phyloP scores from a whole-genome alignment of 64 coral and sea anemone species.

The Stichodactyla mertensii region DNA sequence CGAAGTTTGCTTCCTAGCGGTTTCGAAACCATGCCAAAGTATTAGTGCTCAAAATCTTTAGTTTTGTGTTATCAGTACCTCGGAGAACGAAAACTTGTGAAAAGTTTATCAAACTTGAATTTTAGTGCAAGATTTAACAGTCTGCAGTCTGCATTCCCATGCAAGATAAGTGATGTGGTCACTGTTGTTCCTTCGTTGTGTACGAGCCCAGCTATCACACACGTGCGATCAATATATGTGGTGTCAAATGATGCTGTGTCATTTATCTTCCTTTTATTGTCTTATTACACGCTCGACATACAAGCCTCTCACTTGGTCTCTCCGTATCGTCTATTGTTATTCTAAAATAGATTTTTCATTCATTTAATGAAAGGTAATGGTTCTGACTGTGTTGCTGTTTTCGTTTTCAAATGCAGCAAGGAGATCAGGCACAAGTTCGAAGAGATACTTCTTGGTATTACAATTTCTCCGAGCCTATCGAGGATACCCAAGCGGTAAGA shows the following conservation, averaged over 20 bases:
- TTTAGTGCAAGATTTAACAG: too few relatives aligned
- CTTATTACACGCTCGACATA: background rate
- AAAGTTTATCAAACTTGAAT: too few relatives aligned
- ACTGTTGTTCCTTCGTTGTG: too few relatives aligned
- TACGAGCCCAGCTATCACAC: background rate
- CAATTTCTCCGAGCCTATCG: slow-evolving; percentile 57
- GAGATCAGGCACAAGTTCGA: slow-evolving; percentile 26
- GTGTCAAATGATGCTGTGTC: background rate
- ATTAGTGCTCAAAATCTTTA: too few relatives aligned
- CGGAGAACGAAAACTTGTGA: too few relatives aligned
- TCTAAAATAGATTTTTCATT: background rate
- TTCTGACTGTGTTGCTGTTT: background rate
- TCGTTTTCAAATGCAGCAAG: slow-evolving; percentile 16
- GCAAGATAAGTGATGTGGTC: too few relatives aligned
- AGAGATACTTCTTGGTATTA: slow-evolving; percentile 63
- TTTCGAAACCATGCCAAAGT: too few relatives aligned
- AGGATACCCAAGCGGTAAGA: slow-evolving; percentile 31
- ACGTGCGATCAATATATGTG: background rate
- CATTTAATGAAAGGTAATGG: background rate
- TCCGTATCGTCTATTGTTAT: background rate
- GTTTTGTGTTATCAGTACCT: too few relatives aligned
- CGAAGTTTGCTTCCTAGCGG: too few relatives aligned
- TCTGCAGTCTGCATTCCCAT: too few relatives aligned
- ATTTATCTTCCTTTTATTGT: background rate
- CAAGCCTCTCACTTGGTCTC: background rate